These are phyloP conservation scores for Chrysaora quinquecirrha DNA, from an alignment of 30 jellyfish, hydroid and myxozoan species.

Conservation along the genomic window DNA sequence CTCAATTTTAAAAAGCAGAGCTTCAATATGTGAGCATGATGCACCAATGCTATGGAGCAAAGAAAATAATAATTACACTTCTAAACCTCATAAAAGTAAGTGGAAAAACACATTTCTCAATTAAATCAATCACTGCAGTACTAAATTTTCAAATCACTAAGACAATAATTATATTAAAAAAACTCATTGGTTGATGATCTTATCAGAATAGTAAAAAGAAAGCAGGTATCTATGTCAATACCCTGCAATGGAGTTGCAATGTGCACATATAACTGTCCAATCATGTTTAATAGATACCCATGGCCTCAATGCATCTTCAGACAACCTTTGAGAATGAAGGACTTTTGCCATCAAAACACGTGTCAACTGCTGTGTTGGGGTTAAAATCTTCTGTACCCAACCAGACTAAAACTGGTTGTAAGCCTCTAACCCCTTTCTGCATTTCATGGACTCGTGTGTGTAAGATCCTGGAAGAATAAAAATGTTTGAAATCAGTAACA, in stretches of 20 bases:
- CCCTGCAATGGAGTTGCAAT: constrained; percentile 53
- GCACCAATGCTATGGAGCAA: neutral
- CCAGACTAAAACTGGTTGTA: constrained; percentile 52
- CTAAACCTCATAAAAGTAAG: neutral
- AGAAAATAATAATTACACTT: neutral
- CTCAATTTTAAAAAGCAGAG: constrained; percentile 13
- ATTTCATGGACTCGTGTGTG: constrained; percentile 51
- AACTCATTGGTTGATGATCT: no score
- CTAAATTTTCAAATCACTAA: neutral
- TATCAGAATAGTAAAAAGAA: neutral
- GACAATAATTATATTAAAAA: no score
- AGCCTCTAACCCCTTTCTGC: constrained; percentile 43
- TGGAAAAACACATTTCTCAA: neutral
- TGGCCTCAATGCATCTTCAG: constrained; percentile 30
- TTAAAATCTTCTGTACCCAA: constrained; percentile 22
- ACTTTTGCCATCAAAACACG: constrained; percentile 17
- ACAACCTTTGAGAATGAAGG: constrained; percentile 30
- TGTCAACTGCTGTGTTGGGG: neutral
- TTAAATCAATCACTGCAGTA: neutral
- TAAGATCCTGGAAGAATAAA: constrained; percentile 15
- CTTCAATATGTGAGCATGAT: constrained; percentile 47
- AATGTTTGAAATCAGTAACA: neutral
- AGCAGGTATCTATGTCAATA: neutral
- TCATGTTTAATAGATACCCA: constrained; percentile 29
- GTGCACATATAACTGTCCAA: constrained; percentile 46